A percentile compares a stretch with the other conserved stretches of the same genome.
Conservation (phyloP, 2,888 invertebrate genomes). For the Deilephila elpenor region DNA sequence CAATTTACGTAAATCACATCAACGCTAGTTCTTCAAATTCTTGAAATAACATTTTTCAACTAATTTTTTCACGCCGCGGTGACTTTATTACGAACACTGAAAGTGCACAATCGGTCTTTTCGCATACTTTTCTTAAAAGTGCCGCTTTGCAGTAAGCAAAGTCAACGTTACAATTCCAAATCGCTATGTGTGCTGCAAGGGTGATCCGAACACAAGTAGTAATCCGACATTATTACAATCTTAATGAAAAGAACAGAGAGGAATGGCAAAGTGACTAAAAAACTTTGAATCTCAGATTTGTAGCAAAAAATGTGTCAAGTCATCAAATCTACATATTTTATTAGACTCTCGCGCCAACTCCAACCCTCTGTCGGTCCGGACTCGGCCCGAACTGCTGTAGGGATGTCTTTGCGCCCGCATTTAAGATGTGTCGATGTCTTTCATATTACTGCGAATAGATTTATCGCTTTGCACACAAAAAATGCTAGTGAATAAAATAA, state of each 20-base stretch:
- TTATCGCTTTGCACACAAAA: background rate
- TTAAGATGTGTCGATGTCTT: slow-evolving; percentile 58
- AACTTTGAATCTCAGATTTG: slow-evolving; percentile 82
- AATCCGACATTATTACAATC: slow-evolving; percentile 59
- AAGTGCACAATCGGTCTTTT: background rate
- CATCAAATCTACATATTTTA: slow-evolving; percentile 85
- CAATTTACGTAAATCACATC: slow-evolving; percentile 37
- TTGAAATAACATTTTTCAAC: slow-evolving; percentile 28
- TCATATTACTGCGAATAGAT: background rate
- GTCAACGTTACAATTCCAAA: background rate
- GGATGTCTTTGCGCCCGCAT: slow-evolving; percentile 49
- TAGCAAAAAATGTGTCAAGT: slow-evolving; percentile 84
- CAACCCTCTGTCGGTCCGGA: slow-evolving; percentile 76
- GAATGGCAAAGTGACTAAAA: slow-evolving; percentile 69
- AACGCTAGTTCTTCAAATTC: slow-evolving; percentile 30
- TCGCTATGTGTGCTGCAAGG: background rate
- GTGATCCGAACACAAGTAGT: slow-evolving; percentile 29
- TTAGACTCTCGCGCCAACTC: slow-evolving; percentile 77
- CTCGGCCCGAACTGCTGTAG: slow-evolving; percentile 56
- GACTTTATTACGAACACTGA: background rate
- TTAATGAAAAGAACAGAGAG: slow-evolving; percentile 61
- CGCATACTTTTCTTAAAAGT: slow-evolving; percentile 1
- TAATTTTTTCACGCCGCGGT: background rate
- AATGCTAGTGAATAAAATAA: background rate
- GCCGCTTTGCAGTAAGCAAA: background rate